Percentiles rank a stretch among this genome's conserved stretches.
phyloP scores from a whole-genome alignment of 1,140 invertebrate genomes.

The Euwallacea fornicatus region DNA sequence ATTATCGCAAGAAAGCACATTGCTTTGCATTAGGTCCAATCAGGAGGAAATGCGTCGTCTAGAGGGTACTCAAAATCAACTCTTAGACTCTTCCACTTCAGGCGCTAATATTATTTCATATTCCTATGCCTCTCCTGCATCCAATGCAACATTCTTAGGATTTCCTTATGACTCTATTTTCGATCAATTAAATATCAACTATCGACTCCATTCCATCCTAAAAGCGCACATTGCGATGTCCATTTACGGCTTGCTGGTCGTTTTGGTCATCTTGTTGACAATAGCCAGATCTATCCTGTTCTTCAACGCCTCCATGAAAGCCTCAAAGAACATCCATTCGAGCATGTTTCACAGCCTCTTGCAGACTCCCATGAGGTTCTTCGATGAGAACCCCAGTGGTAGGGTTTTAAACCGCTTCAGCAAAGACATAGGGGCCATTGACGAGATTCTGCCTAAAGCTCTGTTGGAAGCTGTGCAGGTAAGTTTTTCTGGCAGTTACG shows the following conservation, averaged over 20 bases:
- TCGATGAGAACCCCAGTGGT: constrained; percentile 76
- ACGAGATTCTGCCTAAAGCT: constrained; percentile 74
- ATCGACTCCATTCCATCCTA: constrained; percentile 28
- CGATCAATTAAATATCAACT: constrained; percentile 20
- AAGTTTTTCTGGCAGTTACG: neutral
- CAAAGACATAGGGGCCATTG: constrained; percentile 79
- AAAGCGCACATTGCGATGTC: constrained; percentile 47
- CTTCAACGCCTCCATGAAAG: constrained; percentile 73
- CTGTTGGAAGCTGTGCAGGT: constrained; percentile 68
- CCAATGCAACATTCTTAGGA: neutral
- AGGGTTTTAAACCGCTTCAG: constrained; percentile 78
- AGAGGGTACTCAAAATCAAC: neutral
- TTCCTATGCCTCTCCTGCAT: neutral
- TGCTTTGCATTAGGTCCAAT: constrained; percentile 40
- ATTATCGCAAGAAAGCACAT: neutral
- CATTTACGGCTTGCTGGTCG: constrained; percentile 51
- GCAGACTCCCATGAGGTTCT: constrained; percentile 72
- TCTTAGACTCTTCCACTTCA: neutral
- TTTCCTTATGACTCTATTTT: constrained; percentile 13
- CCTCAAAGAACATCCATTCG: constrained; percentile 78
- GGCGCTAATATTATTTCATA: neutral
- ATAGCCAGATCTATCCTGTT: constrained; percentile 64
- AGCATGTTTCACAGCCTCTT: constrained; percentile 65
- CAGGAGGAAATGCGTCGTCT: constrained; percentile 37
- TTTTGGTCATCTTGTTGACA: constrained; percentile 51